Base-by-base conservation (phyloP, 2,888 invertebrate species). In the Lysandra coridon region DNA sequence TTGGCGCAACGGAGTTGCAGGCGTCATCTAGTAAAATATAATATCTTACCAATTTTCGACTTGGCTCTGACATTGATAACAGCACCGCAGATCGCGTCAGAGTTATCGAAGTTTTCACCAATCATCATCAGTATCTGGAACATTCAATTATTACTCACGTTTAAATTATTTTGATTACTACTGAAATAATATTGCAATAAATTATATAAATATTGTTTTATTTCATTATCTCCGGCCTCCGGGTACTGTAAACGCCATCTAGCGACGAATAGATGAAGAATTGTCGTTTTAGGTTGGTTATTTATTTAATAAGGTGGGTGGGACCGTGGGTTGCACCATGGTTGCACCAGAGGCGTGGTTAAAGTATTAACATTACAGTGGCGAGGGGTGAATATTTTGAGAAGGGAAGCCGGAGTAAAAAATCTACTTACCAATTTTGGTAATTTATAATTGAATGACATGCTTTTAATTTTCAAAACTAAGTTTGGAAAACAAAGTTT, bases 51-150 rank as follows among this genome's bases (percentile, higher is more conserved):
- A 86, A 99, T 96, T 96, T 98, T 99, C 90, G 98, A 97, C 85
- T 98, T 98, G 79, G 91, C 91, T 89, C 99, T 96, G 82, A 99
- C 95, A 91, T 98, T 99, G 73, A 99, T 98, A 80, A 99, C 98
- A 82, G 98, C 98, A 76, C 99, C 99, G 90, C 98, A 98, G 81
- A 99, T 96, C 84, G 98, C 97, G 85, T 98, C 97, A 78, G 98
- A 97, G 88, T 97, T 95, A 85, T 97, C 97, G 91, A 99, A 99
- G 73, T 97, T 97, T 94, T 99, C 99, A 7, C 99, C 99, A 90
- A 99, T 99, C 91, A 99, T 95, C 10, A 91, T 81, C 10, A 92
- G 84, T 5, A 91, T 87, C 92, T 92, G 85, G 44, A 79, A 79
- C 6, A 62, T 12, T 60, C 10, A 37, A 60, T 69, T 69, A 17